Conservation (phyloP, 2,888 invertebrate genomes). For the Stenchaetothrips biformis region DNA sequence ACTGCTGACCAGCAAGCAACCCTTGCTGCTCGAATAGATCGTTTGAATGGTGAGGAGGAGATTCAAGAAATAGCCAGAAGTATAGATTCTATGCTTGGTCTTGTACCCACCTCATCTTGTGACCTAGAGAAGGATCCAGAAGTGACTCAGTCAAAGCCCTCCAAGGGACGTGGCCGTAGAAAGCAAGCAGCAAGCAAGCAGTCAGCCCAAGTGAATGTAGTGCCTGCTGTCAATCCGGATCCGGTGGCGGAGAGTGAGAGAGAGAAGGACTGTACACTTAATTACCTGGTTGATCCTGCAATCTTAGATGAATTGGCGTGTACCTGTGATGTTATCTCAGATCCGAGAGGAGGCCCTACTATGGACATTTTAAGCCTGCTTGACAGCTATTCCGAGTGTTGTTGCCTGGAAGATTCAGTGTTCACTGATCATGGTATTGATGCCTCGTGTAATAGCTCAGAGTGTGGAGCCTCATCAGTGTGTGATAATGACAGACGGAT, state of each 20-base stretch:
- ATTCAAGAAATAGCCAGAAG: slow-evolving; percentile 32
- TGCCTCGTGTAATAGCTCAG: slow-evolving; percentile 39
- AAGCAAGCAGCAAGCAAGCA: not conserved
- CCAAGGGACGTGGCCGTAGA: not conserved
- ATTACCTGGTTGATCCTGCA: slow-evolving; percentile 35
- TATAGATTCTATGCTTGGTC: slow-evolving; percentile 30
- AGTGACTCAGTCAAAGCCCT: not conserved
- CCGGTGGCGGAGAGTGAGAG: not conserved
- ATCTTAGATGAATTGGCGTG: slow-evolving; percentile 34
- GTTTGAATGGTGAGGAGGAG: not conserved
- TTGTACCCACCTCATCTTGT: not conserved
- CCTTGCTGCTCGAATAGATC: not conserved
- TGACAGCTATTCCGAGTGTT: slow-evolving; percentile 34
- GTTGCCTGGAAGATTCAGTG: slow-evolving; percentile 33
- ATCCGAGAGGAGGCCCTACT: slow-evolving; percentile 27
- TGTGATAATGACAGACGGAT: slow-evolving; percentile 32
- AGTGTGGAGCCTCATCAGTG: slow-evolving; percentile 39
- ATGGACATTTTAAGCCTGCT: slow-evolving; percentile 34
- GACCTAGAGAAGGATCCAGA: not conserved
- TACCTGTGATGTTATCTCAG: slow-evolving; percentile 20
- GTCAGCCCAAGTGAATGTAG: not conserved
- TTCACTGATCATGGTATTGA: slow-evolving; percentile 31
- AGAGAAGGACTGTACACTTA: slow-evolving; percentile 17
- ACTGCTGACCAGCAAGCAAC: not conserved
- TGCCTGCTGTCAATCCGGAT: not conserved